A percentile compares a stretch with the other conserved stretches of the same genome.
Conservation (phyloP, 2,113 vertebrate species). For the Meles meles region DNA sequence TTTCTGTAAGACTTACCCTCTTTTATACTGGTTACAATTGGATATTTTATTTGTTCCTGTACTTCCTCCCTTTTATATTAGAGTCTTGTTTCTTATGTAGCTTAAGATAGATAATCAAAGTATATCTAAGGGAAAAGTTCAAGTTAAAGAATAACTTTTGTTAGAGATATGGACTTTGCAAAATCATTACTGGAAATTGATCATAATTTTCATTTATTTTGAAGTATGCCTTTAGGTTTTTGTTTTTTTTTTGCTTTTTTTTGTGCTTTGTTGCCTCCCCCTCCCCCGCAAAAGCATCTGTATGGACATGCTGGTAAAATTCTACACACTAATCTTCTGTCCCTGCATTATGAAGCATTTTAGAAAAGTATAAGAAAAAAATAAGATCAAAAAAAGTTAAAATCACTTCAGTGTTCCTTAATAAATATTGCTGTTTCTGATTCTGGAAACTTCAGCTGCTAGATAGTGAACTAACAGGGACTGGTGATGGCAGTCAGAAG, state of each 20-base stretch:
- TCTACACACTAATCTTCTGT: neutral
- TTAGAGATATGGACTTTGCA: neutral
- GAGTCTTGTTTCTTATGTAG: neutral
- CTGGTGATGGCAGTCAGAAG: neutral
- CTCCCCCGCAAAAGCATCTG: neutral
- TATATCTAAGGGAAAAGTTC: neutral
- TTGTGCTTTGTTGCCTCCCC: too few species aligned
- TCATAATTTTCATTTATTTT: conserved; percentile 31
- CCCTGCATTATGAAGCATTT: neutral
- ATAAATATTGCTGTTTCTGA: neutral
- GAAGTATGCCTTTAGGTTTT: neutral
- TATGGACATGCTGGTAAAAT: neutral
- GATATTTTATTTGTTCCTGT: neutral
- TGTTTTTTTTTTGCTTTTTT: neutral
- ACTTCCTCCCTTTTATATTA: neutral
- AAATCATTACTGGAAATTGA: neutral
- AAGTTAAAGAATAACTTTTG: neutral
- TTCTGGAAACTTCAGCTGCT: conserved; percentile 20
- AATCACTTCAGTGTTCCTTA: neutral
- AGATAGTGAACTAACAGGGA: neutral
- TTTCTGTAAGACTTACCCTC: neutral
- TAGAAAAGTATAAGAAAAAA: neutral
- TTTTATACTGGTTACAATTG: neutral
- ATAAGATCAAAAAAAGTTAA: neutral
- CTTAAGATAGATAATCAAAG: neutral